Evolutionary conservation across 2,888 invertebrate genomes (phyloP), one percentile per base, ranked within the genome.

Genomic region (Alentia gelatinosa): DNA sequence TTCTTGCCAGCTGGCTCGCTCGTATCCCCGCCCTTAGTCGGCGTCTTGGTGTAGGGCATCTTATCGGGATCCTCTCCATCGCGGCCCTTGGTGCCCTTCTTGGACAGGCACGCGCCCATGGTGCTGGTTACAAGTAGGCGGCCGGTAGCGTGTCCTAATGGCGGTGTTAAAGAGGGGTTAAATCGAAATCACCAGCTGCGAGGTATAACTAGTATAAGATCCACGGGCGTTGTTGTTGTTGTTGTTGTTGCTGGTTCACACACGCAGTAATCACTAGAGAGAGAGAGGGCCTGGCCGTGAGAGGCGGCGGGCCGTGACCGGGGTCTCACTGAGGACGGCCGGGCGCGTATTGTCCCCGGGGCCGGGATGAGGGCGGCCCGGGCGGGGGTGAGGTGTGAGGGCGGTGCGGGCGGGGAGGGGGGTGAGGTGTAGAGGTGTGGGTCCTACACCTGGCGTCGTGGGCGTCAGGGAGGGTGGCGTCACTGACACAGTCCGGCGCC

Each of bases 41-140:
- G 26, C 37, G 90, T 30, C 40, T 68, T 89, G 26, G 86, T 90
- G 89, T 92, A 92, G 50, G 92, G 92, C 86, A 89, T 68, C 90
- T 91, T 92, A 90, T 92, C 92, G 12, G 79, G 91, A 42, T 92
- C 92, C 30, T 79, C 63, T 1, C 90, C 89, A 33, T 84, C 90
- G 15, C 91, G 37, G 23, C 92, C 92, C 89, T 92, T 92, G 26
- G 79, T 89, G 47, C 90, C 90, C 39, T 35, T 79, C 79, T 79
- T 79, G 35, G 79, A 79, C 79, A 79, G 79, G 30, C 92, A 92
- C 12, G 89, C 89, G 23, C 92, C 92, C 92, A 92, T 92, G 37
- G 12, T 88, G 40, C 47, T 19, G 7, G 47, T 47, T n/a, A 56
- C 5, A 56, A 56, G 23, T n/a, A 19, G 19, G 56, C 56, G 23